phyloP scores from a whole-genome alignment of 2,113 vertebrate genomes.

The Clarias gariepinus region DNA sequence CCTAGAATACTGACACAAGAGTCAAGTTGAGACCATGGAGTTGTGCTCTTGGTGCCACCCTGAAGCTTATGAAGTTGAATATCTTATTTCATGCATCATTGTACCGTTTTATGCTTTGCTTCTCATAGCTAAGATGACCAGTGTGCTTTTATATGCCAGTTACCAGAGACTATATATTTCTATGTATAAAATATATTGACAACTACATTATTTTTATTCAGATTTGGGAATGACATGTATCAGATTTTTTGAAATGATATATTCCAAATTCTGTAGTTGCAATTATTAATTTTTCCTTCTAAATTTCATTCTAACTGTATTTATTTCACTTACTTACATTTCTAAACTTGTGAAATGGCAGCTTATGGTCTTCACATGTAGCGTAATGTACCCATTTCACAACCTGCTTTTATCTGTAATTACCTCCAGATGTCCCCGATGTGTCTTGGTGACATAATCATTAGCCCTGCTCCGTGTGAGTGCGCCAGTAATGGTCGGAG shows the following conservation, averaged over 20 bases:
- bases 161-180: background rate
- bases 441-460: constrained; percentile 64
- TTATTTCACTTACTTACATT: background rate
- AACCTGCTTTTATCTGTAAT: constrained; percentile 54
- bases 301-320: background rate
- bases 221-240: background rate
- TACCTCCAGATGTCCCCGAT: constrained; percentile 62
- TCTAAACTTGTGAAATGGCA: background rate
- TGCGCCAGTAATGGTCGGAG: constrained; percentile 58
- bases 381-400: background rate
- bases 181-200: background rate
- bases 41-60: background rate
- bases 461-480: constrained; percentile 53
- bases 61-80: background rate
- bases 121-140: background rate
- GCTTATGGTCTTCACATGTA: background rate
- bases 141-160: background rate
- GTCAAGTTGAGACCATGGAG: background rate
- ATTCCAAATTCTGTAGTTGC: background rate
- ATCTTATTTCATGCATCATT: background rate
- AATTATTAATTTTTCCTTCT: background rate
- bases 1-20: background rate
- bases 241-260: background rate
- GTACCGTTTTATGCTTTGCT: background rate
- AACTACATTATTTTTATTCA: background rate